A percentile compares a stretch with the other conserved stretches of the same genome.
Evolutionary conservation across 2,113 vertebrate species (phyloP).

Genomic region (Typhlomys cinereus): DNA sequence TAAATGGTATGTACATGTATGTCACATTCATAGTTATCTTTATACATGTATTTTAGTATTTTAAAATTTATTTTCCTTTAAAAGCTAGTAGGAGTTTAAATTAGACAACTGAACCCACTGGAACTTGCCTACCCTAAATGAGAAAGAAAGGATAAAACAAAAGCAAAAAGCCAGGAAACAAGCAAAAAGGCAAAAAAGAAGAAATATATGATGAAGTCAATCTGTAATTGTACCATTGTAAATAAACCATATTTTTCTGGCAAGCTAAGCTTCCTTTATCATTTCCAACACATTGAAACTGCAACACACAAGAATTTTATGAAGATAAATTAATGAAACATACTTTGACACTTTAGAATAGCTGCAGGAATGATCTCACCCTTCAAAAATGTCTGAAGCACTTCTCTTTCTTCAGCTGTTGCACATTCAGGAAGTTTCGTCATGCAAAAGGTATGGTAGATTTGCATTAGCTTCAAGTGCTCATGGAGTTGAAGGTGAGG

Average conservation of each 20-base stretch:
- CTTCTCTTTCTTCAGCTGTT: slow-evolving; percentile 61
- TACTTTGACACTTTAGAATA: slow-evolving; percentile 39
- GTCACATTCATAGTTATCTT: too few species aligned
- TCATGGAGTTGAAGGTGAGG: not conserved
- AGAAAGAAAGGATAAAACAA: not conserved
- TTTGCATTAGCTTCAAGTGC: slow-evolving; percentile 17
- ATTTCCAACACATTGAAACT: slow-evolving; percentile 22
- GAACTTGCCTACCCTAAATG: not conserved
- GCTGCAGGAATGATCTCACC: slow-evolving; percentile 54
- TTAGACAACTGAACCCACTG: not conserved
- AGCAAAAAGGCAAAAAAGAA: not conserved
- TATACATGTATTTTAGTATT: not conserved
- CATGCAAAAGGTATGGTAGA: not conserved
- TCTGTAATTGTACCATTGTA: slow-evolving; percentile 42
- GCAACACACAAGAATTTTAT: slow-evolving; percentile 49
- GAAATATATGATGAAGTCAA: not conserved
- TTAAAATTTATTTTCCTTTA: not conserved
- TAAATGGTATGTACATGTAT: not conserved
- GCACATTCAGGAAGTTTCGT: not conserved
- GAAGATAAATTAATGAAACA: slow-evolving; percentile 69
- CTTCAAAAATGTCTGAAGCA: slow-evolving; percentile 40
- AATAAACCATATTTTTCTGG: slow-evolving; percentile 47
- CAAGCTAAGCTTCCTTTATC: slow-evolving; percentile 28
- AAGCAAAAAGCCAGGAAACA: not conserved
- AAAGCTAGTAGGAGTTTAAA: not conserved